Evolutionary conservation across 2,888 invertebrate species (phyloP).

Genomic region (Pheosia tremula): DNA sequence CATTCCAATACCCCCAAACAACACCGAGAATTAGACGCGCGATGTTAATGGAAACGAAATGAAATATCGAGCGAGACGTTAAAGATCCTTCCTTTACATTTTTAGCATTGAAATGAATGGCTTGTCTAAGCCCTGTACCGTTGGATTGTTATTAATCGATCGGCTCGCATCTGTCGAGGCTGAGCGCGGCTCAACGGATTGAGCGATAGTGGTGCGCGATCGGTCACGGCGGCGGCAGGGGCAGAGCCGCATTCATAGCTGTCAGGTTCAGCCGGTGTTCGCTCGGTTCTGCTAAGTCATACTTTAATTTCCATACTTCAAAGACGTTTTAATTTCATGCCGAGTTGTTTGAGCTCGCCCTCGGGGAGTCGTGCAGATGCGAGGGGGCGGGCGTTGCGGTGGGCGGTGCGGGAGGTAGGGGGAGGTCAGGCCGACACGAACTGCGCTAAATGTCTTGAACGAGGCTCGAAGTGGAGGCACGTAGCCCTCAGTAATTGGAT

Average conservation of each 20-base stretch:
- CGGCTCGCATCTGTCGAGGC: constrained; percentile 3
- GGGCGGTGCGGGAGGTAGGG: neutral
- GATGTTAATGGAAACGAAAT: constrained; percentile 6
- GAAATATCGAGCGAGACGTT: neutral
- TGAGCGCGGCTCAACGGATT: neutral
- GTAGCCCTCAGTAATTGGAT: constrained; percentile 22
- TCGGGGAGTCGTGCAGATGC: constrained; percentile 19
- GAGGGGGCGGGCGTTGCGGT: constrained; percentile 10
- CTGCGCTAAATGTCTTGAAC: constrained; percentile 26
- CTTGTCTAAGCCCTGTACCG: neutral
- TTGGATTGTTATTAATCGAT: constrained; percentile 4
- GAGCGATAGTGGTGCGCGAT: constrained; percentile 5
- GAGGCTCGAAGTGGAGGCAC: constrained; percentile 22
- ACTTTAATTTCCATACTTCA: constrained; percentile 44
- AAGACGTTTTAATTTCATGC: constrained; percentile 49
- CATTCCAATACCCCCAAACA: neutral
- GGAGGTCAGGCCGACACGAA: constrained; percentile 4
- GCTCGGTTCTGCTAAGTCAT: constrained; percentile 33
- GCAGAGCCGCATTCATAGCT: constrained; percentile 1
- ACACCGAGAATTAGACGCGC: constrained; percentile 1
- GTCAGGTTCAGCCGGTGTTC: neutral
- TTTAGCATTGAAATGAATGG: neutral
- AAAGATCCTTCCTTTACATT: neutral
- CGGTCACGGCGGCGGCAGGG: constrained; percentile 4
- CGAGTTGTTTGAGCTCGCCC: constrained; percentile 27